phyloP scores from a whole-genome alignment of 2,888 invertebrate species.

The Platycnemis pennipes region DNA sequence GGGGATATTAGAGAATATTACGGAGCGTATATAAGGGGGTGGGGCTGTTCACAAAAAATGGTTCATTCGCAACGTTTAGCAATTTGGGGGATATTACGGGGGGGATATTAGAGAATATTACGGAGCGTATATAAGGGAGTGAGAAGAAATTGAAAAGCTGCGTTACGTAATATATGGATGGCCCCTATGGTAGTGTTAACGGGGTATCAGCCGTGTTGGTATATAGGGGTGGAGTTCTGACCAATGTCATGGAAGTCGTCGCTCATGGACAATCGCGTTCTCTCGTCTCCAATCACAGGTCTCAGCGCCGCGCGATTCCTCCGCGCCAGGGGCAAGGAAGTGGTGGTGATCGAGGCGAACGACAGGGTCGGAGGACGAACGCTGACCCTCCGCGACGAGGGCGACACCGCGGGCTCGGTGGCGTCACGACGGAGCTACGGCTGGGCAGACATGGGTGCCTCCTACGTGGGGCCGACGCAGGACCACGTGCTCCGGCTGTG shows the following conservation, averaged over 20 bases:
- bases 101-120: no score
- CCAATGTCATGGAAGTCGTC: neutral
- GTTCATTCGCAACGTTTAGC: no score
- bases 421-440: slow-evolving; percentile 71
- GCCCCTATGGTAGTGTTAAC: no score
- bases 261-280: neutral
- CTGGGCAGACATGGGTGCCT: slow-evolving; percentile 77
- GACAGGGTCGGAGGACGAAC: slow-evolving; percentile 79
- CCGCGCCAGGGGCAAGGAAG: slow-evolving; percentile 75
- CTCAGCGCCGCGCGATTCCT: slow-evolving; percentile 77
- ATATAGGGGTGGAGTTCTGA: no score
- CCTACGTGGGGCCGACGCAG: slow-evolving; percentile 78
- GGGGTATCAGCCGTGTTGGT: no score
- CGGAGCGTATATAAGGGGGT: no score
- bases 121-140: no score
- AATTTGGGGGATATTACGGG: no score
- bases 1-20: no score
- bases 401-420: neutral
- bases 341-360: slow-evolving; percentile 78
- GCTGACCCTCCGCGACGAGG: slow-evolving; percentile 73
- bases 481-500: slow-evolving; percentile 76
- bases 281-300: slow-evolving; percentile 65
- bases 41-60: no score
- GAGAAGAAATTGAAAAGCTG: no score
- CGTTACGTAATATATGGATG: no score